Evolutionary conservation across 2,797 vertebrate genomes (phyloP), one percentile per base, ranked within the genome.

Genomic region (Adrianichthys oophorus): DNA sequence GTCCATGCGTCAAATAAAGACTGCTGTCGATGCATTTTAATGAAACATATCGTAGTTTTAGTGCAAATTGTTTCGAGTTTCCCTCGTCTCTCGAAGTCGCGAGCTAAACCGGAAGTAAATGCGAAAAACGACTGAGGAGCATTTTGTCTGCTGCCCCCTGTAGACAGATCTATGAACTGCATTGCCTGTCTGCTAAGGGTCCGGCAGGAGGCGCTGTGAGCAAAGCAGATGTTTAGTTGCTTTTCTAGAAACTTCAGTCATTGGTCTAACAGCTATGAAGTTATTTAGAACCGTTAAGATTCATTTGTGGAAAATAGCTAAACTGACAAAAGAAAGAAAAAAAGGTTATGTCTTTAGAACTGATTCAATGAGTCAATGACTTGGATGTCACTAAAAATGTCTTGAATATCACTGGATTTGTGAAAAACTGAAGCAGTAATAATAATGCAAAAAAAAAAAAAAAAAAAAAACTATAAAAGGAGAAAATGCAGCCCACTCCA

Each of bases 171-270:
- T 4, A 6, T 46, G 2, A 49, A 17, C 0, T 7, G 53, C 70
- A 64, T 0, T 2, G 0, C 13, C 48, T 49, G 18, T 51, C n/a
- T 70, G 40, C 40, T 14, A 0, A 16, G 1, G 37, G 49, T 43
- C 77, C 86, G 62, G 53, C 44, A 75, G 79, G 48, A 65, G 80
- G 71, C 45, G 71, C 62, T 60, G 48, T 44, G 40, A 41, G 29
- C 2, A 17, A 67, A 49, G 3, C 7, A 18, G 42, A 37, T 37
- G 2, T 13, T 19, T 15, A 37, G 37, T 0, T 21, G 4, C 65
- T 53, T 70, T 74, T 85, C 76, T 79, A 63, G 76, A 83, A 82
- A 71, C 42, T 76, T 74, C 72, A 74, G 2, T 42, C 41, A n/a
- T 13, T 50, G 21, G 7, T 18, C 56, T 53, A 41, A 56, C 26